Evolutionary conservation across 2,888 invertebrate species (phyloP).

Genomic region (Caenorhabditis sp.): DNA sequence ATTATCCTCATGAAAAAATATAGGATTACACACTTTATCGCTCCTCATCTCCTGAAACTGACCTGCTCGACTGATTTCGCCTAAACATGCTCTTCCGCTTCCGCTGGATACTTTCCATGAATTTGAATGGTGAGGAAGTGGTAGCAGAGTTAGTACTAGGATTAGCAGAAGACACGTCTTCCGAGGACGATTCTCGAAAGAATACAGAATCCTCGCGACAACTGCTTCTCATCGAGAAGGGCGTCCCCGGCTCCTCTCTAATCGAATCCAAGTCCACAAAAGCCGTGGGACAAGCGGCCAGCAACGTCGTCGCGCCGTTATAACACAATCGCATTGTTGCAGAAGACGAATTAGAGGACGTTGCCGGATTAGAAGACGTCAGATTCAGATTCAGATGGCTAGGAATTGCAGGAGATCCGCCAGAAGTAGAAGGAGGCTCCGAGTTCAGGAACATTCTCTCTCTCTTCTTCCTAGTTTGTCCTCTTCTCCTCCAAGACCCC

Average conservation of each 20-base stretch:
- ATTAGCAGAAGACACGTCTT: not conserved
- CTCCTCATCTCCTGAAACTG: not conserved
- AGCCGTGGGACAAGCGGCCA: constrained; percentile 37
- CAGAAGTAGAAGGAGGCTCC: too few species aligned
- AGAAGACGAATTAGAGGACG: constrained; percentile 14
- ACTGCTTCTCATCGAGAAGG: not conserved
- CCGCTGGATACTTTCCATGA: constrained; percentile 56
- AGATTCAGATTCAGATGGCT: not conserved
- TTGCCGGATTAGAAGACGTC: constrained; percentile 18
- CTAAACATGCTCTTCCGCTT: constrained; percentile 62
- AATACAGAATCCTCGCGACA: constrained; percentile 44
- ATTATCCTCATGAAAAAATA: too few species aligned
- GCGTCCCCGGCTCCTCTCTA: constrained; percentile 60
- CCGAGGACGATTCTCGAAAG: constrained; percentile 28
- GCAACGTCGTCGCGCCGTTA: constrained; percentile 49
- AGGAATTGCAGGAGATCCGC: constrained; percentile 21
- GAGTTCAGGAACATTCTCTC: constrained; percentile 27
- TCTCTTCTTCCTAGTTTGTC: constrained; percentile 4
- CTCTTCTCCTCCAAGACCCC: not conserved
- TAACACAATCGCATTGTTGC: constrained; percentile 53
- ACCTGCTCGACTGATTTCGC: constrained; percentile 67
- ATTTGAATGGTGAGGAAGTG: constrained; percentile 51
- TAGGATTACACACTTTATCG: too few species aligned
- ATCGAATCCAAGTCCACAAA: constrained; percentile 64
- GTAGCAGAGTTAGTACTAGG: not conserved